Evolutionary conservation across 2,888 invertebrate genomes (phyloP), one percentile per base, ranked within the genome.

Genomic region (Rhagonycha fulva): DNA sequence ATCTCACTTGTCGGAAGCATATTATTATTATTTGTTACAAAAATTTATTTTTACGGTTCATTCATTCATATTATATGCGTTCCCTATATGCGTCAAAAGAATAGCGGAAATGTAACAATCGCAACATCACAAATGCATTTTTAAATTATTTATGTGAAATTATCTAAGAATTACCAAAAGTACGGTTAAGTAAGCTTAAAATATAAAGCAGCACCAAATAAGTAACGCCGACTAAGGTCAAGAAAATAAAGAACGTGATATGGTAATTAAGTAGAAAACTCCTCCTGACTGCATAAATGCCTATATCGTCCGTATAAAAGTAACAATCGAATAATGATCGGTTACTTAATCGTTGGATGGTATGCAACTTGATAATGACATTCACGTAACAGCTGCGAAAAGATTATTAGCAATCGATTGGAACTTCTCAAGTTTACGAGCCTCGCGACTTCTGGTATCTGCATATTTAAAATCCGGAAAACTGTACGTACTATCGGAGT

Each of bases 351-450:
- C 70, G 61, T 61, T 73, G 28, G 60, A 66, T 61, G 72, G 75
- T 73, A 72, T 67, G 74, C 72, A 75, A 62, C 71, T 69, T 66
- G 69, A 76, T 78, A 78, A 78, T 78, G 76, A 78, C 74, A 71
- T 74, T 76, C 78, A 78, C 70, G 78, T 74, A 70, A 69, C 72
- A 78, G 47, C n/a, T 47, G 47, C 73, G 71, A 62, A 70, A 78
- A 67, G 78, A 75, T 76, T 76, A 76, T 78, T 75, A 78, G 75
- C 74, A 76, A 70, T 76, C 66, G 78, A 78, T 78, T 47, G 68
- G 63, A 76, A 76, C 76, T 75, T 76, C 71, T n/a, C 62, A 68
- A 68, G 7, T 76, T 76, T 76, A 74, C 68, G 71, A 68, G 71
- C 19, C 62, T 68, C 61, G 71, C 68, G 62, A 32, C 71, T 19